Conservation (phyloP, 1,140 invertebrate species). For the Nasonia vitripennis region DNA sequence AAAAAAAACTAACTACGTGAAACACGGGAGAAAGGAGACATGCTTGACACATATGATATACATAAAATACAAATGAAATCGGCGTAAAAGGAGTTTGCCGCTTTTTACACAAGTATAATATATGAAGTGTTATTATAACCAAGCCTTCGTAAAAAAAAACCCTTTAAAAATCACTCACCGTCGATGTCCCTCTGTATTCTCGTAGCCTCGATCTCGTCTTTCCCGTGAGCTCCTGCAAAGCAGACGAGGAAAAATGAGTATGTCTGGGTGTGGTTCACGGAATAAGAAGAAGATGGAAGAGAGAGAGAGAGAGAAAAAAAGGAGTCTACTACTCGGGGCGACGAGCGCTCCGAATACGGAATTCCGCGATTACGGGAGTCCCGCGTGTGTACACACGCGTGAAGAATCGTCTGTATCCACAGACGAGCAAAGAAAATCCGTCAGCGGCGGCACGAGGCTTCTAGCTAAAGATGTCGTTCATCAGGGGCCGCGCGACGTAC, state of each 20-base stretch:
- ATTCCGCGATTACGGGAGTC: conserved; percentile 8
- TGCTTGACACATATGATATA: conserved; percentile 44
- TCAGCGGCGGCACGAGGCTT: too few relatives aligned
- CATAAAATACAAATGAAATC: not conserved
- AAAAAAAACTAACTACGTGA: not conserved
- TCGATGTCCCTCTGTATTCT: conserved; percentile 62
- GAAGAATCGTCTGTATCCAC: conserved; percentile 50
- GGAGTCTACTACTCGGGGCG: too few relatives aligned
- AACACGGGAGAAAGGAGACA: conserved; percentile 29
- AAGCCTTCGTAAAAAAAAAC: too few relatives aligned
- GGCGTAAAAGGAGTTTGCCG: not conserved
- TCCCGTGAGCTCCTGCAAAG: not conserved
- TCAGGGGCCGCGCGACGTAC: conserved; percentile 69
- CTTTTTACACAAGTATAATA: not conserved
- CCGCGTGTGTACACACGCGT: not conserved
- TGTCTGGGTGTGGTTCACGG: too few relatives aligned
- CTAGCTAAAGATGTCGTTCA: conserved; percentile 68
- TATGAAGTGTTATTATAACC: not conserved
- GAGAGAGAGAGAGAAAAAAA: too few relatives aligned
- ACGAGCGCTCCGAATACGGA: not conserved
- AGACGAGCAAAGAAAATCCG: conserved; percentile 52
- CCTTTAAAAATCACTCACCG: conserved; percentile 49
- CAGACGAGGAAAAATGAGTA: not conserved
- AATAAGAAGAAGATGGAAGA: not conserved
- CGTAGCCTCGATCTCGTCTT: conserved; percentile 51